Evolutionary conservation across 2,888 invertebrate genomes (phyloP), one percentile per base, ranked within the genome.

Genomic region (Fragum whitleyi): DNA sequence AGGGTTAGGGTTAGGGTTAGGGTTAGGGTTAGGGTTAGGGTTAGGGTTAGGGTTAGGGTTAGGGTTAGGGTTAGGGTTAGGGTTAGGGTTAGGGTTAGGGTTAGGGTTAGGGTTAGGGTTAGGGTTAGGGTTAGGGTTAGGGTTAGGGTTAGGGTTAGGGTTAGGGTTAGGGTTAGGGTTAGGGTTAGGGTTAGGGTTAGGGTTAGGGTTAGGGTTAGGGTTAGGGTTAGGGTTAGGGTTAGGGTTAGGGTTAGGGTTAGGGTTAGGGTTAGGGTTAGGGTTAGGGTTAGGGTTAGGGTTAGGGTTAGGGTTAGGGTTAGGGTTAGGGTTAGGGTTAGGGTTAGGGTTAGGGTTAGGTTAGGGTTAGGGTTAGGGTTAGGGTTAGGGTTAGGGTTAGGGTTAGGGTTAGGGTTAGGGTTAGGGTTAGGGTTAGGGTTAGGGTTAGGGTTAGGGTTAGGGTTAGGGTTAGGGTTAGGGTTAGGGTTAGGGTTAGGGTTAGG

Each of bases 381-480:
- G 79, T 81, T 86, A 77, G 87, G 87, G 86, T 85, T 86, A 77
- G 85, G 87, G 86, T 85, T 85, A 75, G 86, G 68, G 79, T 67
- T 69, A 62, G 62, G 68, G 71, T 76, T 83, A 74, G 83, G 71
- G 74, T 67, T 72, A 70, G 71, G 77, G 83, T 67, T 81, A 77
- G 61, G 74, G 77, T 73, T 77, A 67, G 71, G 73, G 47, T 5
- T 47, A 67, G 75, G 79, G 79, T 77, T 68, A 73, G 74, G 82
- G 82, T 62, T 73, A 61, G 59, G 75, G 21, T n/a, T 70, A 53
- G 42, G n/a, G n/a, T n/a, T n/a, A n/a, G 68, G 67, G 67, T 36
- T 67, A 39, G 42, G 77, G 82, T 85, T 80, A 76, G 85, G 82
- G 82, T 80, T 77, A 75, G 78, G 80, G 80, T 80, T 80, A 78